Evolutionary conservation across 2,888 invertebrate genomes (phyloP).

Genomic region (Leptinotarsa haldemani): DNA sequence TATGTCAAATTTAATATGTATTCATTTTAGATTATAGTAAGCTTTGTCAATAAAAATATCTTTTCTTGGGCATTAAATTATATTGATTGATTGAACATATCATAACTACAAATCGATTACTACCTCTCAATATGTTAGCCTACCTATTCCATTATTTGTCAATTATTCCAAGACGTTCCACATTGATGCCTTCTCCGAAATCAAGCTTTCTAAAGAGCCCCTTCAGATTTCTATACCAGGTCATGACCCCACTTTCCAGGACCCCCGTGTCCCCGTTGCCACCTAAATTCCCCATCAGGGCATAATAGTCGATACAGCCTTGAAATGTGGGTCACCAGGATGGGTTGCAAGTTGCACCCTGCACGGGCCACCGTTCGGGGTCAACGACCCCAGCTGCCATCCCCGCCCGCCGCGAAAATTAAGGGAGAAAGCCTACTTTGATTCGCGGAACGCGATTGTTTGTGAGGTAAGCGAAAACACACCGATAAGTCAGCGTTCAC

Average conservation of each 20-base stretch:
- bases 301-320: conserved; percentile 62
- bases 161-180: neutral
- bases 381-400: conserved; percentile 58
- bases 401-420: conserved; percentile 24
- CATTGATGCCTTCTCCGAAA: neutral
- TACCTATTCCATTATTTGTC: neutral
- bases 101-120: no score
- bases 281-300: conserved; percentile 29
- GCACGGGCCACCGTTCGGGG: conserved; percentile 51
- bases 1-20: no score
- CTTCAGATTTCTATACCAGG: neutral
- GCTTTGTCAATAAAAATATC: no score
- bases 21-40: no score
- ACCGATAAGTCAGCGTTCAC: neutral
- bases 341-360: conserved; percentile 52
- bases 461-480: neutral
- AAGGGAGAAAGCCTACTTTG: conserved; percentile 8
- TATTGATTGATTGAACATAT: no score
- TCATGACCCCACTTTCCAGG: conserved; percentile 31
- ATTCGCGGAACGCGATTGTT: conserved; percentile 3
- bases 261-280: neutral
- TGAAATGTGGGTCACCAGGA: conserved; percentile 63
- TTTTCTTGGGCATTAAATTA: no score
- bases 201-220: neutral
- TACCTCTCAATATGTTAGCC: no score